These are phyloP conservation scores for Trigoniulus corallinus DNA, from an alignment of 1,140 invertebrate species.

Conservation along the genomic window DNA sequence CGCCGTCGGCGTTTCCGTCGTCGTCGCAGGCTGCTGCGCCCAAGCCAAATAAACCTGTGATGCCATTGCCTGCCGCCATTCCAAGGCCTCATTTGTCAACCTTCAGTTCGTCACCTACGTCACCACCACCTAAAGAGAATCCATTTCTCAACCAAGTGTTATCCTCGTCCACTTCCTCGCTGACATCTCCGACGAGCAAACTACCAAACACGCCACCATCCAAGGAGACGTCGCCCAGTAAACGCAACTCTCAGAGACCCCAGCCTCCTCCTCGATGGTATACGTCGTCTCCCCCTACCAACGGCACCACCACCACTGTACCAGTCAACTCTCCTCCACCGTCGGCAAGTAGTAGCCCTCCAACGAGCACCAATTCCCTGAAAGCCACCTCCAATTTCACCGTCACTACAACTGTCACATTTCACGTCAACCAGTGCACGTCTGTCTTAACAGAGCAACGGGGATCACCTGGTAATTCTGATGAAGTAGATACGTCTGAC, in stretches of 20 bases:
- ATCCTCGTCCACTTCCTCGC: constrained; percentile 9
- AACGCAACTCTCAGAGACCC: constrained; percentile 21
- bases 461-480: constrained; percentile 5
- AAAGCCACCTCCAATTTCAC: constrained; percentile 43
- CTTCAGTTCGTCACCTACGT: constrained; percentile 10
- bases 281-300: constrained; percentile 28
- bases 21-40: constrained; percentile 1
- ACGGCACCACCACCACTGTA: constrained; percentile 19
- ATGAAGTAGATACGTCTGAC: not conserved
- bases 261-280: constrained; percentile 39
- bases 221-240: constrained; percentile 8
- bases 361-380: too few relatives aligned
- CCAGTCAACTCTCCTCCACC: not conserved
- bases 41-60: constrained; percentile 27
- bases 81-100: constrained; percentile 8
- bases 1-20: constrained; percentile 49
- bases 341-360: too few relatives aligned
- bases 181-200: constrained; percentile 3
- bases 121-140: constrained; percentile 6
- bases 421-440: constrained; percentile 43
- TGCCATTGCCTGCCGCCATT: constrained; percentile 41
- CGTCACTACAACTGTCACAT: constrained; percentile 62
- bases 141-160: too few relatives aligned
- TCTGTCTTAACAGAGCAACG: not conserved
- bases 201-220: constrained; percentile 8